Percentiles rank a stretch among this genome's conserved stretches.
Conservation (phyloP, 2,113 vertebrate genomes). For the Poecile atricapillus region DNA sequence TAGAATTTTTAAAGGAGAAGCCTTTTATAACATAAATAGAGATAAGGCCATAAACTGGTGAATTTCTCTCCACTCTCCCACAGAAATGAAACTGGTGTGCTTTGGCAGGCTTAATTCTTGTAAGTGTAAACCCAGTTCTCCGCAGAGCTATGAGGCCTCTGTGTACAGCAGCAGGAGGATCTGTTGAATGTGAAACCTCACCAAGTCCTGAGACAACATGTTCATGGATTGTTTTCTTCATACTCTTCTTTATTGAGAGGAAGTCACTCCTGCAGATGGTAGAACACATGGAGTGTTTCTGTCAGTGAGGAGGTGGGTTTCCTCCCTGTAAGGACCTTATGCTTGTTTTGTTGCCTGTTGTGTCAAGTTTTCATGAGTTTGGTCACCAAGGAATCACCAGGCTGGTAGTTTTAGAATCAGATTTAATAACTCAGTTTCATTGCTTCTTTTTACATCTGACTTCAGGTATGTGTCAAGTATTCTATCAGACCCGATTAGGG, state of each 20-base stretch:
- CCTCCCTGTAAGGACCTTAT: neutral
- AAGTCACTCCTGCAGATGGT: neutral
- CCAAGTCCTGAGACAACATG: rapidly evolving
- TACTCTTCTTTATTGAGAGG: neutral
- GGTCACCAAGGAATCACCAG: neutral
- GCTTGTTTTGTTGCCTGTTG: neutral
- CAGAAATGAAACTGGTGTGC: neutral
- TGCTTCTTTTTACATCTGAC: neutral
- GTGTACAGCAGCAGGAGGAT: neutral
- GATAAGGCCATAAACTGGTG: neutral
- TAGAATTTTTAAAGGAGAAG: neutral
- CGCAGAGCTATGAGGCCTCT: neutral
- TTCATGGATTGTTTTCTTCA: neutral
- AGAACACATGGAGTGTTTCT: neutral
- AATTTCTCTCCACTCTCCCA: neutral
- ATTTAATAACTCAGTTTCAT: neutral
- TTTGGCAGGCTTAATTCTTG: neutral
- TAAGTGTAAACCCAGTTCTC: neutral
- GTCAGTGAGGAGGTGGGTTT: neutral
- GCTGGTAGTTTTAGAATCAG: neutral
- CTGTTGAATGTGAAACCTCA: neutral
- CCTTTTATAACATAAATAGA: neutral
- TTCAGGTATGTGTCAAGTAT: neutral
- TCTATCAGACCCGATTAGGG: neutral
- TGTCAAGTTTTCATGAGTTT: neutral